These are phyloP conservation scores for Festucalex cinctus DNA, from an alignment of 2,113 vertebrate genomes.

Conservation along the genomic window DNA sequence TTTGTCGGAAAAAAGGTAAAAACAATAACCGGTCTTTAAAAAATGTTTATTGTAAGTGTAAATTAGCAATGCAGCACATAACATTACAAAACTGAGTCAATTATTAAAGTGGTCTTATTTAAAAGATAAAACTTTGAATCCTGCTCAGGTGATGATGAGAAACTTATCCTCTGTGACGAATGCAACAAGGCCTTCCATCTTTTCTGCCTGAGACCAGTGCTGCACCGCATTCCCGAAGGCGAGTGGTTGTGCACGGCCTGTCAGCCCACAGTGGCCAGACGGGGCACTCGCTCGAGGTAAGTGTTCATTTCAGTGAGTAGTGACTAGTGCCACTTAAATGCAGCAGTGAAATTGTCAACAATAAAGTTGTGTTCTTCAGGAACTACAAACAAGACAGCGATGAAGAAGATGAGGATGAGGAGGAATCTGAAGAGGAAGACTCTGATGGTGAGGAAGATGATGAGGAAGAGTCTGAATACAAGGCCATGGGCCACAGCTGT, in stretches of 20 bases:
- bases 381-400: constrained; percentile 87
- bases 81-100: neutral
- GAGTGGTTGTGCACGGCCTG: constrained; percentile 96
- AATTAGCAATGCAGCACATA: neutral
- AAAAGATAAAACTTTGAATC: neutral
- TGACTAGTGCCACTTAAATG: neutral
- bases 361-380: constrained; percentile 57
- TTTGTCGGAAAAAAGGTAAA: constrained; percentile 94
- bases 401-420: constrained; percentile 79
- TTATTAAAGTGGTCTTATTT: neutral
- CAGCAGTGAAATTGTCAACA: neutral
- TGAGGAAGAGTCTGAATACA: constrained; percentile 83
- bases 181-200: constrained; percentile 99
- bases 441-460: constrained; percentile 80
- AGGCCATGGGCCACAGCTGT: constrained; percentile 87
- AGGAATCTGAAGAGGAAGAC: constrained; percentile 79
- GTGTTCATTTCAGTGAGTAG: neutral
- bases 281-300: constrained; percentile 86
- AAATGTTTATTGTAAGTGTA: neutral
- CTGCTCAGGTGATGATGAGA: constrained; percentile 89
- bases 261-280: constrained; percentile 85
- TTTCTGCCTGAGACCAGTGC: constrained; percentile 89
- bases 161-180: constrained; percentile 93
- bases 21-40: neutral
- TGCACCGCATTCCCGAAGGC: constrained; percentile 87